Evolutionary conservation across 1,140 invertebrate genomes (phyloP), one percentile per base, ranked within the genome.

Genomic region (Nymphalis io): DNA sequence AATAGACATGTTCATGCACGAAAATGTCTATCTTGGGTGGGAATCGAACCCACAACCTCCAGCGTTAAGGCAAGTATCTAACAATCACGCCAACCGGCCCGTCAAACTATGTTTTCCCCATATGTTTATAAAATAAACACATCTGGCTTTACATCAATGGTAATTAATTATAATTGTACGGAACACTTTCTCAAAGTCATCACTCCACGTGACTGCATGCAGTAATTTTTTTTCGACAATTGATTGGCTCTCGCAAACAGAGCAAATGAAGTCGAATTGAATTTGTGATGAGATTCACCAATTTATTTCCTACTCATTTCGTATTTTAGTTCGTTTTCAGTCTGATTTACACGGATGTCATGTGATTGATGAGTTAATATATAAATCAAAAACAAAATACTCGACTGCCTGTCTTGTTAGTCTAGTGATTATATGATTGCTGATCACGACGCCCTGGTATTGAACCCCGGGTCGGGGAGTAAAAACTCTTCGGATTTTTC

Each of bases 241-340:
- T 85, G 83, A 89, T 89, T 85, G 87, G 80, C 76, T 81, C 72
- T 63, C 21, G 77, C 79, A 83, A 88, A 87, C 81, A 88, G 80
- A 88, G 79, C 75, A 83, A 86, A 87, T 87, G 81, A 83, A 86
- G 69, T 68, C 53, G 70, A 74, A 89, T 87, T 85, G 81, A 85
- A 87, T 85, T 83, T 80, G 83, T 79, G 84, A 89, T 89, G 83
- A 85, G 85, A 79, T 79, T 74, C 76, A 79, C 74, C 83, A 85
- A 82, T 85, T 85, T 83, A 83, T 84, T 81, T 59, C 68, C 51
- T 55, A 55, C 51, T 55, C 51, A 55, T 55, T 23, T 27, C 51
- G 51, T 55, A 27, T 21, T 27, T 55, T 55, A n/a, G 51, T 55
- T n/a, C 51, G 51, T 21, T 55, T 51, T 51, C 46, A 55, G 20